A percentile compares a stretch with the other conserved stretches of the same genome.
Conservation (phyloP, 2,797 vertebrate genomes). For the Apodemus agrarius region DNA sequence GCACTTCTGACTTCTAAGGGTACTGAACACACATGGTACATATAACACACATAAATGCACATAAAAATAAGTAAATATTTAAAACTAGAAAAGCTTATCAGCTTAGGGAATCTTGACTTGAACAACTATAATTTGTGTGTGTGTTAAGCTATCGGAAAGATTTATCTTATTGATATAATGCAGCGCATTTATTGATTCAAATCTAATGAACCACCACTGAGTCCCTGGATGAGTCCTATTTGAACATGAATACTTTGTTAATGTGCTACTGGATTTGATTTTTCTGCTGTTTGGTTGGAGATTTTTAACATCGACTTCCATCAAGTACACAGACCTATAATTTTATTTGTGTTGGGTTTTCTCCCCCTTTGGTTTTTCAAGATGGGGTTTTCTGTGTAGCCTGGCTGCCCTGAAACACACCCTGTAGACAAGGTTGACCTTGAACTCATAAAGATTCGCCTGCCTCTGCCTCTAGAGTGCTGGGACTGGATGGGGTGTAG, state of each 20-base stretch:
- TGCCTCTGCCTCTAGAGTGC: not conserved
- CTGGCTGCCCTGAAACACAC: not conserved
- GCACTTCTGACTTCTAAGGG: not conserved
- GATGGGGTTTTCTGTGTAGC: not conserved
- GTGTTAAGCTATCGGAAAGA: not conserved
- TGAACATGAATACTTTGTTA: not conserved
- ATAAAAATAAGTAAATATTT: not conserved
- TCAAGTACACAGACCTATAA: not conserved
- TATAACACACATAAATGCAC: too few relatives aligned
- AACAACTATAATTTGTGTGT: not conserved
- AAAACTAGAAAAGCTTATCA: not conserved
- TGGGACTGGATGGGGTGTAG: not conserved
- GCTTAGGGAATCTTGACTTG: not conserved
- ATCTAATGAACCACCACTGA: not conserved
- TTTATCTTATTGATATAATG: not conserved
- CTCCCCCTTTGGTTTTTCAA: not conserved
- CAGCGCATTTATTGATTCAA: not conserved
- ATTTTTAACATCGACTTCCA: not conserved
- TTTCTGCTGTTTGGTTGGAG: not conserved
- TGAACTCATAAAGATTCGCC: not conserved
- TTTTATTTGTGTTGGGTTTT: not conserved
- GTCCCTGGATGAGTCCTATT: not conserved
- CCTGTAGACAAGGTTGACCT: not conserved
- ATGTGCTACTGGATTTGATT: not conserved
- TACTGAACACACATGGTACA: not conserved